These are phyloP conservation scores for Dysmachus trigonus DNA, from an alignment of 2,888 invertebrate species.

Conservation along the genomic window DNA sequence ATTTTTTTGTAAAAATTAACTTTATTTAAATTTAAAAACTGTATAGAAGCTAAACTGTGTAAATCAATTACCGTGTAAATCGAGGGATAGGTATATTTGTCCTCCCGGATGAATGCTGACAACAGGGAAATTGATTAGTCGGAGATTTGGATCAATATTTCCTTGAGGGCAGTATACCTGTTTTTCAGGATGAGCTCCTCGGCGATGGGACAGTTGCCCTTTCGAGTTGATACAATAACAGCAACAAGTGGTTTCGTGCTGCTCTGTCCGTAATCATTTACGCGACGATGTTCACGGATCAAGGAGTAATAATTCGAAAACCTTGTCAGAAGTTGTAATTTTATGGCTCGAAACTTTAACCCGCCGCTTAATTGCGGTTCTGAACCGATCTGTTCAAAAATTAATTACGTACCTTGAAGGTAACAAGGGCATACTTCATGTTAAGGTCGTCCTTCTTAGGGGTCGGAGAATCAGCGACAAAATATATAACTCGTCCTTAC, in stretches of 20 bases:
- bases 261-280: background rate
- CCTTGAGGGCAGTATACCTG: background rate
- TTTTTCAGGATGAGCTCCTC: background rate
- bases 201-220: background rate
- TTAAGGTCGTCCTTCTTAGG: background rate
- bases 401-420: background rate
- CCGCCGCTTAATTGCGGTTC: background rate
- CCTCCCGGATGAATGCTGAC: background rate
- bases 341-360: background rate
- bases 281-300: background rate
- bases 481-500: background rate
- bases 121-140: background rate
- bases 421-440: background rate
- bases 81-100: too few species aligned
- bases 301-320: background rate
- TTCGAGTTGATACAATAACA: background rate
- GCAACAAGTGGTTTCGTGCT: background rate
- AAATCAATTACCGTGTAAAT: too few species aligned
- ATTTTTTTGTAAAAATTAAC: too few species aligned
- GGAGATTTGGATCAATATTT: background rate
- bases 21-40: too few species aligned
- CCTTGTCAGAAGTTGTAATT: background rate
- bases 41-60: too few species aligned
- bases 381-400: background rate
- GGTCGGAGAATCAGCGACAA: background rate